Evolutionary conservation across 2,888 invertebrate genomes (phyloP).

Genomic region (Amiota minor): DNA sequence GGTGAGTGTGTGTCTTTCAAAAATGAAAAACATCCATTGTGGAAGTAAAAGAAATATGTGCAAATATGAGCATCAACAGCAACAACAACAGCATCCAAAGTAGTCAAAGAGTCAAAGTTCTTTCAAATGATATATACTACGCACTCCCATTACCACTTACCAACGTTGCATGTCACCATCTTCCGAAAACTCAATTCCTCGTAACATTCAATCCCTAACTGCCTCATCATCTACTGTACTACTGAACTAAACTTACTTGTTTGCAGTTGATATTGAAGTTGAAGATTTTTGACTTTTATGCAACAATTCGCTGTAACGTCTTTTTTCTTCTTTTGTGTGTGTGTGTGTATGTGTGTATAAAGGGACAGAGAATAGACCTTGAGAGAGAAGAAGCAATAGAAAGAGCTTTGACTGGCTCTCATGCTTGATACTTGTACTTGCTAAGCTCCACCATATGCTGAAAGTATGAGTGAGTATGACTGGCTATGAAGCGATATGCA

Average conservation of each 20-base stretch:
- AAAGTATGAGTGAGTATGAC: background rate
- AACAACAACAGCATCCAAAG: background rate
- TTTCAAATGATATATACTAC: background rate
- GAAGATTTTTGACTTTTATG: conserved; percentile 67
- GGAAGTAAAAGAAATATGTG: conserved; percentile 14
- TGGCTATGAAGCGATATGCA: background rate
- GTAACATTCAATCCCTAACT: conserved; percentile 5
- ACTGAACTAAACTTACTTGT: conserved; percentile 21
- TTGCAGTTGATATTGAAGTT: conserved; percentile 60
- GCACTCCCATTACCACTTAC: background rate
- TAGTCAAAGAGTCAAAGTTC: too few relatives aligned
- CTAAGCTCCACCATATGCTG: background rate
- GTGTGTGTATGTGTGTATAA: too few relatives aligned
- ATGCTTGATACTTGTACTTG: background rate
- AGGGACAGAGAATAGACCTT: too few relatives aligned
- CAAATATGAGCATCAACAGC: conserved; percentile 15
- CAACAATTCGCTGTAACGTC: conserved; percentile 56
- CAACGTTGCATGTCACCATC: conserved; percentile 31
- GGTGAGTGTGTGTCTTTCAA: background rate
- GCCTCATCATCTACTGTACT: too few relatives aligned
- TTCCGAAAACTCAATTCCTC: conserved; percentile 28
- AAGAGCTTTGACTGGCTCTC: background rate
- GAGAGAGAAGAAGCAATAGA: background rate
- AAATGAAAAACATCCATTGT: background rate
- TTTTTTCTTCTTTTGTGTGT: background rate